A percentile compares a stretch with the other conserved stretches of the same genome.
phyloP scores from a whole-genome alignment of 1,140 invertebrate genomes.

The Zelostemma sp. region DNA sequence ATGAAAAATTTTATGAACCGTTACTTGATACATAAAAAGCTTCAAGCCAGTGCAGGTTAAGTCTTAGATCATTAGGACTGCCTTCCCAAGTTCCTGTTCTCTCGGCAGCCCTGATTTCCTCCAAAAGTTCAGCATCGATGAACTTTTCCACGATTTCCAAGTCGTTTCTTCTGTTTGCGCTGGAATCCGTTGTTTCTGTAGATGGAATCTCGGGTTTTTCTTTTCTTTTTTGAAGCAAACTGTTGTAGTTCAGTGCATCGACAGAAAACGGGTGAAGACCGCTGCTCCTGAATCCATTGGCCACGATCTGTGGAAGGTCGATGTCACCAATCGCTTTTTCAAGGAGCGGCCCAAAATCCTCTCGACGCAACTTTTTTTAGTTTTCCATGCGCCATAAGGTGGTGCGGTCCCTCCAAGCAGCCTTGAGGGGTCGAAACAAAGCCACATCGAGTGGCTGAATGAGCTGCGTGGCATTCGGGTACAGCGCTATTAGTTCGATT shows the following conservation, averaged over 20 bases:
- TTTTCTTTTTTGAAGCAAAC: conserved; percentile 9
- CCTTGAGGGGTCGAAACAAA: conserved; percentile 29
- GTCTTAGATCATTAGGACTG: no score
- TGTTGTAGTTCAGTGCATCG: conserved; percentile 17
- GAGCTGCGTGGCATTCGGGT: conserved; percentile 53
- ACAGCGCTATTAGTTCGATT: conserved; percentile 35
- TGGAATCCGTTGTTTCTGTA: neutral
- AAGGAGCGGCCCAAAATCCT: conserved; percentile 23
- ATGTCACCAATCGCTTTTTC: conserved; percentile 22
- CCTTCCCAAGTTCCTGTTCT: no score
- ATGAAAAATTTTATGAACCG: no score
- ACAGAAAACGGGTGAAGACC: conserved; percentile 28
- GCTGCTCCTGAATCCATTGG: conserved; percentile 10
- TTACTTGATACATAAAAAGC: no score
- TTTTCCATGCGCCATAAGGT: conserved; percentile 22
- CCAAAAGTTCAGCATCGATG: no score
- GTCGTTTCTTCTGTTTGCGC: no score
- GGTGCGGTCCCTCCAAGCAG: conserved; percentile 12
- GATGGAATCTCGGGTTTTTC: neutral
- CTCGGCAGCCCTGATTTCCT: no score
- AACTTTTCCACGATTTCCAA: no score
- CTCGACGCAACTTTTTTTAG: conserved; percentile 40
- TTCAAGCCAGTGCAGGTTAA: no score
- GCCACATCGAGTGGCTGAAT: conserved; percentile 52
- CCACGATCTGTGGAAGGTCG: conserved; percentile 17